Conservation (phyloP, 2,888 invertebrate genomes). For the Lepidocyrtoides sp. region DNA sequence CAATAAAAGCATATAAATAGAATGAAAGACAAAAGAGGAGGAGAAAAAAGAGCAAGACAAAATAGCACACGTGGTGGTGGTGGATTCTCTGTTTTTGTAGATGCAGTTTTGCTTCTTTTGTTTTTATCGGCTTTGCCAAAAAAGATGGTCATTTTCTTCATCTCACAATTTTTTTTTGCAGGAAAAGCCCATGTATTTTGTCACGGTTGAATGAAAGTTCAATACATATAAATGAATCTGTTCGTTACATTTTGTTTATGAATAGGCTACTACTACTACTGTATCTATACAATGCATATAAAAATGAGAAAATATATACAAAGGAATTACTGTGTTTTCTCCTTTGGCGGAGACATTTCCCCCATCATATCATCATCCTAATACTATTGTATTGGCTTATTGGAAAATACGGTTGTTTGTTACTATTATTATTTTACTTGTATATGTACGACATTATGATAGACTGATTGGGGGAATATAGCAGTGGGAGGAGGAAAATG, state of each 20-base stretch:
- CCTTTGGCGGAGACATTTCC: constrained; percentile 39
- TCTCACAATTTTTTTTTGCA: neutral
- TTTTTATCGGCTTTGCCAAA: neutral
- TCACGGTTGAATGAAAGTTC: constrained; percentile 68
- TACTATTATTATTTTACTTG: neutral
- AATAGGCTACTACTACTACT: neutral
- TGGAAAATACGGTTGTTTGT: neutral
- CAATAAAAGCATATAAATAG: neutral
- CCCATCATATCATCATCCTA: constrained; percentile 19
- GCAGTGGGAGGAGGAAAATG: neutral
- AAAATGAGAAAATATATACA: constrained; percentile 18
- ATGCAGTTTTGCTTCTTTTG: neutral
- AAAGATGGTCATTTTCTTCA: constrained; percentile 15
- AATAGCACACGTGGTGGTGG: too few species aligned
- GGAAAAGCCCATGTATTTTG: constrained; percentile 27
- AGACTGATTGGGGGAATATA: neutral
- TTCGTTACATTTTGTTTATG: constrained; percentile 1
- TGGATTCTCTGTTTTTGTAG: too few species aligned
- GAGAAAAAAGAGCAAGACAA: neutral
- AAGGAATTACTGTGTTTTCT: constrained; percentile 16
- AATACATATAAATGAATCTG: constrained; percentile 60
- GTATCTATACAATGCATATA: constrained; percentile 20
- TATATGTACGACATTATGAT: neutral
- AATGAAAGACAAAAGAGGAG: neutral
- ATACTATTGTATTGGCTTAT: too few species aligned